A percentile compares a stretch with the other conserved stretches of the same genome.
Conservation (phyloP, 2,888 invertebrate genomes). For the Caenorhabditis panamensis region DNA sequence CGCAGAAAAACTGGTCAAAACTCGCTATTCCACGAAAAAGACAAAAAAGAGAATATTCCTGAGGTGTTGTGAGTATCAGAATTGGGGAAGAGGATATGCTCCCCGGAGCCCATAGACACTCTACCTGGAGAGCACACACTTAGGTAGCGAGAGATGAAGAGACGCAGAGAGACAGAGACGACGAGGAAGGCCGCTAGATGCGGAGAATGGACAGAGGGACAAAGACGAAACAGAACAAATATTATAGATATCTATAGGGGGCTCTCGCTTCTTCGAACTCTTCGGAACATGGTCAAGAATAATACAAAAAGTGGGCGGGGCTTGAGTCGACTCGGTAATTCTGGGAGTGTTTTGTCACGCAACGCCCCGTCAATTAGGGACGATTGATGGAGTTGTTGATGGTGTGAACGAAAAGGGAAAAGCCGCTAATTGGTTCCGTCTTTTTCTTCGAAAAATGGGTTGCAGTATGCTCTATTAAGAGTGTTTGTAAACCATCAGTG, state of each 20-base stretch:
- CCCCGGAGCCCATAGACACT: neutral
- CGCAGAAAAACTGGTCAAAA: neutral
- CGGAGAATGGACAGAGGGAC: neutral
- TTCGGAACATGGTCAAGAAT: neutral
- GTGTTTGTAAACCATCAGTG: too few relatives aligned
- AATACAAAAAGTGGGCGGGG: constrained; percentile 21
- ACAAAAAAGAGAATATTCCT: neutral
- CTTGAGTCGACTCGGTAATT: neutral
- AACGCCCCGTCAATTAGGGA: neutral
- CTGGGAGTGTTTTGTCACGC: neutral
- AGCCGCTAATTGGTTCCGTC: neutral
- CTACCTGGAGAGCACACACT: constrained; percentile 7
- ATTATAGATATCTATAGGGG: neutral
- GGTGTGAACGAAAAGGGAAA: neutral
- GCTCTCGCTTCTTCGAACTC: too few relatives aligned
- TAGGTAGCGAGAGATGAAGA: neutral
- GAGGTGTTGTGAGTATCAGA: neutral
- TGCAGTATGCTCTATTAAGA: too few relatives aligned
- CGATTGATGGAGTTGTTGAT: neutral
- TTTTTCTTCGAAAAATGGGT: neutral
- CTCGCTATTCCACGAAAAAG: neutral
- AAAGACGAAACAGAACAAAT: neutral
- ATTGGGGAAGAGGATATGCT: constrained; percentile 2
- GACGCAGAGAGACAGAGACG: neutral
- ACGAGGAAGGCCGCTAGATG: neutral